Evolutionary conservation across 2,113 vertebrate genomes (phyloP), one percentile per base, ranked within the genome.

Genomic region (Misgurnus anguillicaudatus): DNA sequence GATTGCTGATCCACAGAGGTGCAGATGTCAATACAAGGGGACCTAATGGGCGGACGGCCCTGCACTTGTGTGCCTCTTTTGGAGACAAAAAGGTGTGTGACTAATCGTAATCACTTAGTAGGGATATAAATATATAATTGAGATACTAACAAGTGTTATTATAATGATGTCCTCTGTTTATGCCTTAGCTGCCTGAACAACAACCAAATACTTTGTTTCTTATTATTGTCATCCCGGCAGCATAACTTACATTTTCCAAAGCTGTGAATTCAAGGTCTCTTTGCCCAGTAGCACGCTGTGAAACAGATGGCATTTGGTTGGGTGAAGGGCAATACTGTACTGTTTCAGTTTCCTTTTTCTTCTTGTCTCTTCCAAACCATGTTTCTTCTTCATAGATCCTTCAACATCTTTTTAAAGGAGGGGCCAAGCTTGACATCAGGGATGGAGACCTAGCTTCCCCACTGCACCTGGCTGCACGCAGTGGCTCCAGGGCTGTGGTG

Each of bases 31-130:
- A 89, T 65, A 79, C 77, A 14, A 84, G 70, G 61, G 81, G 86
- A 57, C 45, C 73, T 3, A 75, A 77, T 2, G 85, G 85, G 1
- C 58, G 75, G 36, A 88, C 88, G 8, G 84, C 88, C 45, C 57
- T 89, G 58, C 89, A 90, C 47, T 66, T 89, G 31, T 87, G 87
- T n/a, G 86, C 88, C 38, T 82, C 77, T 75, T 85, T 77, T 38
- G 76, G 84, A 61, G 77, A 84, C 19, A 80, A 77, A 57, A 86
- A 87, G 89, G 86, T 87, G 73, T 79, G 13, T 62, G 6, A 51
- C 48, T 14, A 51, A 51, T 51, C 13, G 1, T 6, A 14, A 17
- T 42, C 41, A 42, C 5, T 42, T 9, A n/a, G n/a, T n/a, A n/a
- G n/a, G n/a, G n/a, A n/a, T n/a, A 42, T 5, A 51, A 5, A 14